These are phyloP conservation scores for Andrena haemorrhoa DNA, from an alignment of 2,888 invertebrate genomes.

Conservation along the genomic window DNA sequence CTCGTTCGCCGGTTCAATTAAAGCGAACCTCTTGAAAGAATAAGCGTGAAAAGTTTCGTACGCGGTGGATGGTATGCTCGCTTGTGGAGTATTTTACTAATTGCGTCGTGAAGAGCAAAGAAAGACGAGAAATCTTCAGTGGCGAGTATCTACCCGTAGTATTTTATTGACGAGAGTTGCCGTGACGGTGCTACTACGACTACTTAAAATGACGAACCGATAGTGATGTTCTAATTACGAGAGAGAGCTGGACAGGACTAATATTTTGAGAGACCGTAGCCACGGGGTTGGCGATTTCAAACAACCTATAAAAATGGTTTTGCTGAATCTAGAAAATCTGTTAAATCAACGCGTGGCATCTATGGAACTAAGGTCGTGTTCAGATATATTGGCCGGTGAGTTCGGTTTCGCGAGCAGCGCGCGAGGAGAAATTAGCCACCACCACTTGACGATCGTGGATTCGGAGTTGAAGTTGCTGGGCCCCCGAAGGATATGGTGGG, in stretches of 20 bases:
- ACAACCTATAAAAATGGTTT: background rate
- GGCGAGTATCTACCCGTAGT: background rate
- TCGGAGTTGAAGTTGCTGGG: no score
- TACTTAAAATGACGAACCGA: background rate
- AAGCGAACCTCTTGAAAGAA: slow-evolving; percentile 3
- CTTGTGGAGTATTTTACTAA: background rate
- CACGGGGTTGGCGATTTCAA: slow-evolving; percentile 2
- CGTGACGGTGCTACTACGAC: background rate
- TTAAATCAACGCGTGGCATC: background rate
- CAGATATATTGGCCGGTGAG: no score
- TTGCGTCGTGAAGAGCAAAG: background rate
- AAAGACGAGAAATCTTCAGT: background rate
- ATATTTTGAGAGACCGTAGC: slow-evolving; percentile 1
- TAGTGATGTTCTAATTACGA: background rate
- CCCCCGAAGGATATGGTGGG: no score
- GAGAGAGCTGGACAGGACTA: background rate
- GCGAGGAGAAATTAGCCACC: no score
- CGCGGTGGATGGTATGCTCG: slow-evolving; percentile 6
- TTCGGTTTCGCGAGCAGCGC: no score
- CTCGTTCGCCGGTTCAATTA: background rate
- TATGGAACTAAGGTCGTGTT: no score
- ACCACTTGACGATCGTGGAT: no score
- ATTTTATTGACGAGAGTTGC: no score
- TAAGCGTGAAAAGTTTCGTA: background rate
- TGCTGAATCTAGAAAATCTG: background rate